phyloP scores from a whole-genome alignment of 2,888 invertebrate genomes.

The Amiota communis region DNA sequence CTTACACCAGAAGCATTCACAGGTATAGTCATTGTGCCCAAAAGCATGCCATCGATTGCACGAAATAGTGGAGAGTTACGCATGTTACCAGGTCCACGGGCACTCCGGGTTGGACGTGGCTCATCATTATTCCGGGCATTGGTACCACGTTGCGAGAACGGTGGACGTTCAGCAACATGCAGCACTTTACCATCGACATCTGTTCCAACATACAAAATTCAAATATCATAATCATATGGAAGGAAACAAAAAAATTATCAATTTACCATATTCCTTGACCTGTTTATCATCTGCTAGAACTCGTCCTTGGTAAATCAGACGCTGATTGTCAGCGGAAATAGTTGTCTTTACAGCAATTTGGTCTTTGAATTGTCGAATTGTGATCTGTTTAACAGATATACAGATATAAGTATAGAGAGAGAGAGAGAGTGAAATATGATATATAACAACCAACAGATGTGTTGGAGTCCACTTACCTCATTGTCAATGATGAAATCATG shows the following conservation, averaged over 20 bases:
- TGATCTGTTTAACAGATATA: constrained; percentile 76
- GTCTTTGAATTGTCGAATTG: constrained; percentile 87
- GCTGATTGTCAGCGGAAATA: constrained; percentile 86
- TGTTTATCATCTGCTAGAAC: constrained; percentile 91
- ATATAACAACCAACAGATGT: not conserved
- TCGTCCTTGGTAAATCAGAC: constrained; percentile 95
- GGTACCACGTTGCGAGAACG: constrained; percentile 76
- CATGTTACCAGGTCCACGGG: constrained; percentile 62
- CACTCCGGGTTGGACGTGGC: constrained; percentile 70
- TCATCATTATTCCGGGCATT: constrained; percentile 57
- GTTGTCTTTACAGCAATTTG: constrained; percentile 84
- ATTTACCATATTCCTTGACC: constrained; percentile 86
- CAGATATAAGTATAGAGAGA: not conserved
- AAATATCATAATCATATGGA: not conserved
- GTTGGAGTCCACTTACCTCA: constrained; percentile 79
- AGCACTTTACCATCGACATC: constrained; percentile 94
- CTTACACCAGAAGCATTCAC: constrained; percentile 43
- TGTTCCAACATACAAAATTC: constrained; percentile 62
- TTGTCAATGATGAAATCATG: constrained; percentile 87
- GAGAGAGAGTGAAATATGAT: not conserved
- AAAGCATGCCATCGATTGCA: constrained; percentile 72
- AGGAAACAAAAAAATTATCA: not conserved
- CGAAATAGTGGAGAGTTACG: constrained; percentile 70
- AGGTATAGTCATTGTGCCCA: constrained; percentile 73
- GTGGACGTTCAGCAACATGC: constrained; percentile 91